Percentiles rank a stretch among this genome's conserved stretches.
These are phyloP conservation scores for Gari tellinella DNA, from an alignment of 2,888 invertebrate genomes.

Conservation along the genomic window DNA sequence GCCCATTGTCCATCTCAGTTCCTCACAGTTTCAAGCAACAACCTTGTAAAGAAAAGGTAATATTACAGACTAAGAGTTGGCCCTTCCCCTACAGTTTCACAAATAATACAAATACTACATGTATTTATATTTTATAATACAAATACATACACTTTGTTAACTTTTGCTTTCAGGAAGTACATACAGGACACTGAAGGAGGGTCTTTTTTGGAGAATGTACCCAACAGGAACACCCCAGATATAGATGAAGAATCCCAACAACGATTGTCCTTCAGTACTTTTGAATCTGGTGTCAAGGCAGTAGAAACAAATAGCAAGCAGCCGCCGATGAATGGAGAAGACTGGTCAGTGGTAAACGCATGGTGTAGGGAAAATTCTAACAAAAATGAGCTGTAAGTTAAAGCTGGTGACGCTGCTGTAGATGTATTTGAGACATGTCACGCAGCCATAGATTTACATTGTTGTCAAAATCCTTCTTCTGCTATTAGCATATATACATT, in stretches of 20 bases:
- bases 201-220: conserved; percentile 49
- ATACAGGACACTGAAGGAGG: conserved; percentile 34
- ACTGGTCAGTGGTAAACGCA: conserved; percentile 61
- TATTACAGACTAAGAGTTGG: too few species aligned
- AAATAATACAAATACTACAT: too few species aligned
- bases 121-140: too few species aligned
- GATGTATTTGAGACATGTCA: background rate
- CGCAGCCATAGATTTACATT: too few species aligned
- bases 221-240: conserved; percentile 11
- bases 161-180: conserved; percentile 20
- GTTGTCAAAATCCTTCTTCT: too few species aligned
- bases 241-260: conserved; percentile 27
- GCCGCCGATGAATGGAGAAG: conserved; percentile 20
- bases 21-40: too few species aligned
- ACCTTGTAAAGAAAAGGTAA: too few species aligned
- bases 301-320: conserved; percentile 12
- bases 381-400: conserved; percentile 47
- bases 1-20: too few species aligned
- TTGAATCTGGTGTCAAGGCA: background rate
- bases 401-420: background rate
- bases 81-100: too few species aligned
- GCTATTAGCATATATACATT: too few species aligned
- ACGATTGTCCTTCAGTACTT: background rate
- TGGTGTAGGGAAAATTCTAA: conserved; percentile 60
- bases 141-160: too few species aligned